Conservation (phyloP, 2,888 invertebrate genomes). For the Nephrotoma flavescens region DNA sequence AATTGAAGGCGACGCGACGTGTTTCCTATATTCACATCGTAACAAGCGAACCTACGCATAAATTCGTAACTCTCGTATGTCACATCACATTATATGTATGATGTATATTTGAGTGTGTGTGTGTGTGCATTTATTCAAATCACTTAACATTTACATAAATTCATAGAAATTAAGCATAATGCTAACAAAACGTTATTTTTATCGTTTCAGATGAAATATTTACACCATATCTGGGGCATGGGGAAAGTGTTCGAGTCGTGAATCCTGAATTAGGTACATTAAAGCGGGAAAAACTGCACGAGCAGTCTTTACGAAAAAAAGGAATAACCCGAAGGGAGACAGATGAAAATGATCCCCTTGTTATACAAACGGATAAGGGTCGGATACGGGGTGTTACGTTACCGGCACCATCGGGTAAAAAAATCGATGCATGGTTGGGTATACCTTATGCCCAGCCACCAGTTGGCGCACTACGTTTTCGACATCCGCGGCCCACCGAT, state of each 20-base stretch:
- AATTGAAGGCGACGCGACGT: neutral
- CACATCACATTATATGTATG: neutral
- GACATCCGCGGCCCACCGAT: slow-evolving; percentile 72
- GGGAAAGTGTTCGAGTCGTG: slow-evolving; percentile 40
- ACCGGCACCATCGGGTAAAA: slow-evolving; percentile 58
- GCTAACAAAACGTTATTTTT: neutral
- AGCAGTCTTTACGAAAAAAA: slow-evolving; percentile 31
- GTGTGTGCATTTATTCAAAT: neutral
- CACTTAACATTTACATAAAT: neutral
- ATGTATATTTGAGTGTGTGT: neutral
- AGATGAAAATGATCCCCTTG: slow-evolving; percentile 49
- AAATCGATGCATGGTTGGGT: slow-evolving; percentile 71
- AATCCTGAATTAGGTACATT: slow-evolving; percentile 40
- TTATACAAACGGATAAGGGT: slow-evolving; percentile 66
- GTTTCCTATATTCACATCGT: neutral
- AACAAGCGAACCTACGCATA: neutral
- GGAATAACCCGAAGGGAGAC: slow-evolving; percentile 25
- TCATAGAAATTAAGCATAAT: neutral
- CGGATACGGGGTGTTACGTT: slow-evolving; percentile 62
- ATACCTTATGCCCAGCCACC: slow-evolving; percentile 74
- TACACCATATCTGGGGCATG: slow-evolving; percentile 38
- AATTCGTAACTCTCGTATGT: neutral
- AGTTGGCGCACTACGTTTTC: slow-evolving; percentile 60
- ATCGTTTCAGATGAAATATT: slow-evolving; percentile 17
- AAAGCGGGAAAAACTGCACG: slow-evolving; percentile 20